Percentiles rank a stretch among this genome's conserved stretches.
Conservation (phyloP, 2,888 invertebrate species). For the Thecophora atra region DNA sequence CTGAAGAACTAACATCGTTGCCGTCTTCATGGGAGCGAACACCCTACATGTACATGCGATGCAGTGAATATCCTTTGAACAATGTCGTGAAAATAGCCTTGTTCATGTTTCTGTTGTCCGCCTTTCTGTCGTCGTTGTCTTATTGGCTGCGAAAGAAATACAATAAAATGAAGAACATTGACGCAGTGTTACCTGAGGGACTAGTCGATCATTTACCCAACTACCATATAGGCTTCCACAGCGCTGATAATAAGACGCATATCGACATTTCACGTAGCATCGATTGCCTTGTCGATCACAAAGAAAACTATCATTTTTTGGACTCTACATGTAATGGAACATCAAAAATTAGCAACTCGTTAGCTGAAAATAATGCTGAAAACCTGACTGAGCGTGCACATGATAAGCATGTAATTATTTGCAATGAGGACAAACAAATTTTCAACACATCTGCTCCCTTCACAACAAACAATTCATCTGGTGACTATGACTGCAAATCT, state of each 20-base stretch:
- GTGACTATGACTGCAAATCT: slow-evolving; percentile 41
- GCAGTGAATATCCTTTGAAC: slow-evolving; percentile 24
- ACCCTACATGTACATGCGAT: slow-evolving; percentile 18
- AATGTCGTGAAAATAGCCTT: slow-evolving; percentile 23
- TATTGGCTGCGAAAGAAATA: slow-evolving; percentile 50
- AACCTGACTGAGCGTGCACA: neutral
- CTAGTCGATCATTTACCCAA: slow-evolving; percentile 50
- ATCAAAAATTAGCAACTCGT: slow-evolving; percentile 27
- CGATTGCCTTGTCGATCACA: slow-evolving; percentile 45
- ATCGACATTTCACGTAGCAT: slow-evolving; percentile 46
- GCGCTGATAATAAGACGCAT: slow-evolving; percentile 42
- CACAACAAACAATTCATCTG: slow-evolving; percentile 48
- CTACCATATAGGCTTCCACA: slow-evolving; percentile 45
- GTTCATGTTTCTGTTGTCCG: slow-evolving; percentile 37
- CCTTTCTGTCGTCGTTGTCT: slow-evolving; percentile 39
- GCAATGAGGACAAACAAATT: slow-evolving; percentile 40
- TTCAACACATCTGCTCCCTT: slow-evolving; percentile 48
- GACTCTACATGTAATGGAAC: slow-evolving; percentile 39
- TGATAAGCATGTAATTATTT: neutral
- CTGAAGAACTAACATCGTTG: slow-evolving; percentile 38
- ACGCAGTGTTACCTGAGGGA: slow-evolving; percentile 53
- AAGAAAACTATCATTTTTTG: slow-evolving; percentile 47
- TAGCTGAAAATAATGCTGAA: neutral
- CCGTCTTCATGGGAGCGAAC: slow-evolving; percentile 41
- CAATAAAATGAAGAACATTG: slow-evolving; percentile 56